phyloP scores from a whole-genome alignment of 2,888 invertebrate species.

The Scaeva pyrastri region DNA sequence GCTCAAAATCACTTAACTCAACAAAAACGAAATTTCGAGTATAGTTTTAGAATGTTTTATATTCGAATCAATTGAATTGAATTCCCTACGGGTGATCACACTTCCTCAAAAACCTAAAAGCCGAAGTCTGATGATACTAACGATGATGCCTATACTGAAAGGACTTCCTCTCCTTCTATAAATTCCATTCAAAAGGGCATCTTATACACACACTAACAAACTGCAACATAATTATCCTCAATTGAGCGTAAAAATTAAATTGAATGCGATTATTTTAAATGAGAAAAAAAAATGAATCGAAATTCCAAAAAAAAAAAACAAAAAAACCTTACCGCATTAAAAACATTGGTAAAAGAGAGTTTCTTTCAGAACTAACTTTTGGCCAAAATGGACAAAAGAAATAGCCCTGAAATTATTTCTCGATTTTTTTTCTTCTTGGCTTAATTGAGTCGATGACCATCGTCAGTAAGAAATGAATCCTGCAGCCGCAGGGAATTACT shows the following conservation, averaged over 20 bases:
- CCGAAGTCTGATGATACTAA: conserved; percentile 7
- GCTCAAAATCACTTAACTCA: conserved; percentile 1
- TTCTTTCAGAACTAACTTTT: conserved; percentile 56
- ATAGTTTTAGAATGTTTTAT: background rate
- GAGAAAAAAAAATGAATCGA: conserved; percentile 49
- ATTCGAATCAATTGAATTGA: background rate
- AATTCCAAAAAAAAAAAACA: conserved; percentile 22
- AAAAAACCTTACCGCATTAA: conserved; percentile 47
- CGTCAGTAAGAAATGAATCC: conserved; percentile 38
- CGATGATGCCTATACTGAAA: background rate
- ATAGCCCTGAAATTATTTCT: conserved; percentile 45
- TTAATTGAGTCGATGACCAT: conserved; percentile 73
- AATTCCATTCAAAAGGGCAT: conserved; percentile 24
- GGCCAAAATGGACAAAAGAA: conserved; percentile 59
- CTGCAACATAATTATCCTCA: conserved; percentile 74
- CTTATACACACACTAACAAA: conserved; percentile 3
- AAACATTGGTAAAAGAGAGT: conserved; percentile 33
- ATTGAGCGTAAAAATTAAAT: conserved; percentile 74
- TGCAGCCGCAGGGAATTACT: conserved; percentile 67
- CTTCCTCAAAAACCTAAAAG: background rate
- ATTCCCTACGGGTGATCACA: conserved; percentile 4
- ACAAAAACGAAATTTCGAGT: background rate
- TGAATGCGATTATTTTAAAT: conserved; percentile 75
- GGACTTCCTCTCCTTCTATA: conserved; percentile 1
- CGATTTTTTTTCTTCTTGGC: conserved; percentile 18